Evolutionary conservation across 2,888 invertebrate genomes (phyloP), one percentile per base, ranked within the genome.

Genomic region (Leucophenga maculata): DNA sequence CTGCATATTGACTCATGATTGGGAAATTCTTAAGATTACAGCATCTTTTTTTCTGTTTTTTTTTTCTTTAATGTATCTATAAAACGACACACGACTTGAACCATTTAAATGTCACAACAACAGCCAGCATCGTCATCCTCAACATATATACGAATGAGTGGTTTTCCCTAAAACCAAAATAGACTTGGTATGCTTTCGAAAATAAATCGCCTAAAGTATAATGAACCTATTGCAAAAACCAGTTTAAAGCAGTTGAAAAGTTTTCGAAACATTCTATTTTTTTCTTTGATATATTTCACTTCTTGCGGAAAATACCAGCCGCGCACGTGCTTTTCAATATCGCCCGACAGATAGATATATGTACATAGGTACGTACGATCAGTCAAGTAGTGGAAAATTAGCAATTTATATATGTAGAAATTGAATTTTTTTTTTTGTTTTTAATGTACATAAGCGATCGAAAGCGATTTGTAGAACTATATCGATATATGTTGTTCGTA

Each of bases 231-330:
- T 11, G 52, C 22, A 8, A 72, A 76, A 82, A 80, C 80, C 79
- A 81, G 84, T 84, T 82, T 79, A 32, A 68, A 64, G 57, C 83
- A 78, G 84, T 80, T 84, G 64, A 62, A 72, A 31, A 57, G 67
- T 74, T 75, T 77, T 18, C 18, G 22, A 55, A 55, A 55, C 13
- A 39, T 39, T 39, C 79, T 77, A 80, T 84, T 77, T 75, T 82
- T 84, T 77, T 75, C 68, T 84, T 77, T 75, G 68, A 74, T 75
- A 75, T 64, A 14, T 18, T 64, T 64, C 20, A 46, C 8, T 6
- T 39, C n/a, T 39, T 39, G 39, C 39, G 39, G 39, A 14, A 46
- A 46, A 46, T 46, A 14, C 20, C 26, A 22, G 11, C 4, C 20
- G n/a, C 20, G n/a, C 62, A 59, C 59, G 59, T 59, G 59, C 59